Base-by-base conservation (phyloP, 2,113 vertebrate species). In the Phylloscopus trochilus region DNA sequence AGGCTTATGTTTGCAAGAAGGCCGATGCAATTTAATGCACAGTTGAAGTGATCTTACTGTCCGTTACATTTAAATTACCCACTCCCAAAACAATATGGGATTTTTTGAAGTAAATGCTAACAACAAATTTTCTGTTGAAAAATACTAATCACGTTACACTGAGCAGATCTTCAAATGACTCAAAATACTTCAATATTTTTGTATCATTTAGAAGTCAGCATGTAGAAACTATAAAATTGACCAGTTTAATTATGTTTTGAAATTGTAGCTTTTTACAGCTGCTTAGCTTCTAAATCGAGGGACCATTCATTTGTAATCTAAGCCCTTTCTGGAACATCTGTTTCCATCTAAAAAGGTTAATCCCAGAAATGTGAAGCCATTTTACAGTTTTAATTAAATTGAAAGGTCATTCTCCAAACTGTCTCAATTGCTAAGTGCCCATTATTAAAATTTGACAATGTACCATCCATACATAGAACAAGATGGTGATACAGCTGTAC, bases 291-390 rank as follows among this genome's bases (percentile, higher is more conserved):
- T 82, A 72, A 93, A 87, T 83, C 14, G 35, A 92, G 94, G 59
- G 64, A 91, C 83, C 75, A 78, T 92, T 84, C 52, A 53, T 70
- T 91, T 86, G 39, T 87, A 93, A 80, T 91, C 51, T 72, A 58
- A 94, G 84, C 72, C 52, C 58, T 96, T 75, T 91, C 90, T 93
- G 84, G 88, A 87, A 95, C 39, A 67, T 95, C 60, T 39, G 5
- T 95, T 92, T 96, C 69, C 67, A 83, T 93, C 91, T 92, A 94
- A 84, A 81, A 95, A 96, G 90, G 77, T 91, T 89, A 83, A 95
- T 96, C 82, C 72, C 74, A 95, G 90, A 89, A 96, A 96, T 69
- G 92, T 89, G 93, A 97, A 88, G 67, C 74, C 78, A 76, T 96
- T 96, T 81, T 78, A 35, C 68, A 92, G 55, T 83, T 96, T 96